Evolutionary conservation across 2,797 vertebrate genomes (phyloP), one percentile per base, ranked within the genome.

Genomic region (Rhynchotus rufescens): DNA sequence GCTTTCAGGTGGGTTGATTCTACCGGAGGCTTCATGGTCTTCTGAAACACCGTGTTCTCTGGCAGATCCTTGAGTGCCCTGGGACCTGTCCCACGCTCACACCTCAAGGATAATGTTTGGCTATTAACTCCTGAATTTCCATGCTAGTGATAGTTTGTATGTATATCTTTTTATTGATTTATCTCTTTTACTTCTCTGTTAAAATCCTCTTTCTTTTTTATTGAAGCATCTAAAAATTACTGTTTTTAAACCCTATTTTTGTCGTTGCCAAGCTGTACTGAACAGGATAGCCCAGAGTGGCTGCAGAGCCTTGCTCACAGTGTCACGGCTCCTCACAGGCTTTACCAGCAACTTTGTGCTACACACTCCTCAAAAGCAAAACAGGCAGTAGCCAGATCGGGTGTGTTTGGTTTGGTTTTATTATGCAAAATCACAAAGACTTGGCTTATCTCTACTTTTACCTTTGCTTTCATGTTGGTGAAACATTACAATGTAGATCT

Each of bases 41-140:
- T 87, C 82, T 68, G 57, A 61, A 77, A 79, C 12, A 17, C 6
- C 22, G 9, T 9, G 5, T 28, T 76, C 36, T 47, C 54, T 69
- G 30, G 59, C 25, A 32, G 68, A 76, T 86, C 12, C 5, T 26
- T 13, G 23, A 10, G 42, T 84, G 65, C 42, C 13, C 73, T 80
- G 67, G 89, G 82, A 94, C 30, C 36, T 80, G 69, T 90, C 32
- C 51, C 21, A 81, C 10, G 56, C 44, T 52, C 57, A 52, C 47
- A 66, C 88, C 56, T 32, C 80, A 76, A 51, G 67, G 72, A 52
- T 9, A 66, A 9, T 32, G 11, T 84, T 82, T 80, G 73, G 13
- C 17, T 82, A n/a, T 94, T 84, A 89, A 82, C 30, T 59, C 60
- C 62, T 68, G 11, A 56, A 60, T 93, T 75, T 52, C 89, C 52